Evolutionary conservation across 2,113 vertebrate genomes (phyloP).

Genomic region (Noctilio leporinus): DNA sequence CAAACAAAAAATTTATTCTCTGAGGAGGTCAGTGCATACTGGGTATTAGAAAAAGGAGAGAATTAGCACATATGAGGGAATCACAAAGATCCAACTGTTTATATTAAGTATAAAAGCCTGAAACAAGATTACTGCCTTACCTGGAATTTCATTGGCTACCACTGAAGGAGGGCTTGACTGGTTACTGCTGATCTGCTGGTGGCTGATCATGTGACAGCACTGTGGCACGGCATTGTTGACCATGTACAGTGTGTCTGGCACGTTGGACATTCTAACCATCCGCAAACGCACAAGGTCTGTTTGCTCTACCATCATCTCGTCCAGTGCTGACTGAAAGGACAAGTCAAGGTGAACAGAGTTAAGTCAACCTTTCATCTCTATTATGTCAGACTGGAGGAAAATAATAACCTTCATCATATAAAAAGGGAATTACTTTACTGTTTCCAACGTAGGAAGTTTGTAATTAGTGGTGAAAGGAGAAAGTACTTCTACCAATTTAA

Average conservation of each 20-base stretch:
- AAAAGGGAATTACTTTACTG: neutral
- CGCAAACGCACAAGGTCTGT: conserved; percentile 94
- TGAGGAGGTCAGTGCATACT: neutral
- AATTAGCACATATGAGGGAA: neutral
- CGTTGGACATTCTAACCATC: conserved; percentile 98
- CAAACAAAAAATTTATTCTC: conserved; percentile 1
- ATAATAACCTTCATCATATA: neutral
- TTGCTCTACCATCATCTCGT: conserved; percentile 99
- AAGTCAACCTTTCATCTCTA: neutral
- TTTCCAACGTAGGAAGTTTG: neutral
- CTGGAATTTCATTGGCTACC: conserved; percentile 98
- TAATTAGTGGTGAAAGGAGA: neutral
- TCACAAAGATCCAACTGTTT: neutral
- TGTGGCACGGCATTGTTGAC: conserved; percentile 94
- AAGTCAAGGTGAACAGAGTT: neutral
- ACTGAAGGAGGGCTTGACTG: conserved; percentile 91
- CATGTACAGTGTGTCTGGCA: conserved; percentile 99
- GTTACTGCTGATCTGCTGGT: conserved; percentile 91
- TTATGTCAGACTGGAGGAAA: neutral
- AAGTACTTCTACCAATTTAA: neutral
- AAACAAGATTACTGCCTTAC: conserved; percentile 73
- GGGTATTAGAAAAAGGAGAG: neutral
- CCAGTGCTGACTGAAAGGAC: conserved; percentile 88
- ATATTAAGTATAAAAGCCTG: neutral
- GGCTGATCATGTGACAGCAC: conserved; percentile 95